Conservation (phyloP, 2,797 vertebrate genomes). For the Parambassis ranga region DNA sequence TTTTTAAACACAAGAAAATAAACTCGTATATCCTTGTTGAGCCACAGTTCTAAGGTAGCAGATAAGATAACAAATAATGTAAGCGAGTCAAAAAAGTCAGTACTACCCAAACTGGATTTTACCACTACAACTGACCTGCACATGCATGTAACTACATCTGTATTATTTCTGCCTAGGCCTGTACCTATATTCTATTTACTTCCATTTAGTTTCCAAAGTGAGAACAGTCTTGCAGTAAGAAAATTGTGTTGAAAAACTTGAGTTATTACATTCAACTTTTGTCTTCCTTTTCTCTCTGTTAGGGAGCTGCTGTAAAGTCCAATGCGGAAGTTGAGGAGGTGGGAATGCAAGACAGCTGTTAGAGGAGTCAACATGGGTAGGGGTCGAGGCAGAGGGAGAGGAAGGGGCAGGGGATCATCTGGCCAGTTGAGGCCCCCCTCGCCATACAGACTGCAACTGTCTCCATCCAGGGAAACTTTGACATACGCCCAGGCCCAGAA, state of each 20-base stretch:
- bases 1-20: too few relatives aligned
- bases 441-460: conserved; percentile 92
- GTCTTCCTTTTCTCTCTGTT: conserved; percentile 3
- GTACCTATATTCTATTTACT: too few relatives aligned
- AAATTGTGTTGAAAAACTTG: background rate
- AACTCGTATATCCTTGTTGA: too few relatives aligned
- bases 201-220: too few relatives aligned
- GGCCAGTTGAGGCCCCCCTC: conserved; percentile 87
- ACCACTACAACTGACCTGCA: too few relatives aligned
- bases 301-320: conserved; percentile 63
- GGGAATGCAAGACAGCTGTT: conserved; percentile 81
- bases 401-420: conserved; percentile 75
- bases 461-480: conserved; percentile 89
- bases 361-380: conserved; percentile 75
- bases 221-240: too few relatives aligned
- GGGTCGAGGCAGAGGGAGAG: conserved; percentile 81
- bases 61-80: too few relatives aligned
- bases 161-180: too few relatives aligned
- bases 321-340: conserved; percentile 88
- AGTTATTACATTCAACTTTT: background rate
- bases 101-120: too few relatives aligned
- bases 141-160: background rate
- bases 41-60: too few relatives aligned
- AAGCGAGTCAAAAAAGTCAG: too few relatives aligned
- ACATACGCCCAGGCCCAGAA: conserved; percentile 96